A percentile compares a stretch with the other conserved stretches of the same genome.
These are phyloP conservation scores for Drosophila watanabei DNA, from an alignment of 1,140 invertebrate species.

Conservation along the genomic window DNA sequence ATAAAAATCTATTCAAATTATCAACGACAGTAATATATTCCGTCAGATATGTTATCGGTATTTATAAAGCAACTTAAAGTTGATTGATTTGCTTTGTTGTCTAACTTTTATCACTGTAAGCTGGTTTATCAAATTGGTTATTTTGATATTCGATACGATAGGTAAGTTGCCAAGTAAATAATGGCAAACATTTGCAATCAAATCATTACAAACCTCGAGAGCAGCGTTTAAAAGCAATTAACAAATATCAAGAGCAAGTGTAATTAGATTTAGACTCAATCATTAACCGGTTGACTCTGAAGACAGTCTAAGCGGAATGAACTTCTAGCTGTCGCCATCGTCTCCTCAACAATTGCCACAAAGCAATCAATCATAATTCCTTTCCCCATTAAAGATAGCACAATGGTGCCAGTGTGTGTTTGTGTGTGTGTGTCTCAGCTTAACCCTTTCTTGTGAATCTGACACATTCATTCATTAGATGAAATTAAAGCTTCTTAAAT, in stretches of 20 bases:
- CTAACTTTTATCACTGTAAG: constrained; percentile 6
- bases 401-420: background rate
- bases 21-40: constrained; percentile 5
- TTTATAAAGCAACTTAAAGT: background rate
- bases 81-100: constrained; percentile 25
- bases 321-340: constrained; percentile 25
- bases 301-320: constrained; percentile 16
- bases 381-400: constrained; percentile 7
- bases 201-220: background rate
- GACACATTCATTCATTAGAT: background rate
- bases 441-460: constrained; percentile 8
- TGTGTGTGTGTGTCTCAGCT: background rate
- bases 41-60: constrained; percentile 14
- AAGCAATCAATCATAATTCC: constrained; percentile 40
- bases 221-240: constrained; percentile 20
- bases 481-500: background rate
- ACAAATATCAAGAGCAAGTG: constrained; percentile 30
- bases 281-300: constrained; percentile 33
- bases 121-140: constrained; percentile 21
- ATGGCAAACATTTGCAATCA: constrained; percentile 1
- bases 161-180: background rate
- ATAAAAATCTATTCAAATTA: constrained; percentile 22
- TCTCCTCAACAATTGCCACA: constrained; percentile 3
- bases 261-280: constrained; percentile 23
- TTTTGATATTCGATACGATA: background rate